phyloP scores from a whole-genome alignment of 2,888 invertebrate genomes.

The Chloroclysta siterata region DNA sequence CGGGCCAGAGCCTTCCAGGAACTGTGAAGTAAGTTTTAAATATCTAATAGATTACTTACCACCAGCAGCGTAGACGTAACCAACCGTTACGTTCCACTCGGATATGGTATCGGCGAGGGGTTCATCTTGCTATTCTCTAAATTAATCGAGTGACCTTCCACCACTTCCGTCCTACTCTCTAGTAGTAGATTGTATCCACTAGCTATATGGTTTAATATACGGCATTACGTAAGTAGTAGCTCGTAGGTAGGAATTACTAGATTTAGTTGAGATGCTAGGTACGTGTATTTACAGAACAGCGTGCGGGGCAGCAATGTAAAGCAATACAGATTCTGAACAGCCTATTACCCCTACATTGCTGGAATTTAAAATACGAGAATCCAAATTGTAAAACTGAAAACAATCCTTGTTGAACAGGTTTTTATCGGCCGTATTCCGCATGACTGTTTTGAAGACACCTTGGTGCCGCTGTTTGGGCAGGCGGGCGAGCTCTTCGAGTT shows the following conservation, averaged over 20 bases:
- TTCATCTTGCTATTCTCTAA: no score
- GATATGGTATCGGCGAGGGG: neutral
- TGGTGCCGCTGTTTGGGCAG: constrained; percentile 85
- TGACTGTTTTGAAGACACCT: constrained; percentile 87
- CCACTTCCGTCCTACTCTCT: no score
- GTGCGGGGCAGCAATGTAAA: no score
- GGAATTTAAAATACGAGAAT: neutral
- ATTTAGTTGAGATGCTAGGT: no score
- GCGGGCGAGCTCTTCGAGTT: constrained; percentile 89
- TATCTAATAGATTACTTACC: neutral
- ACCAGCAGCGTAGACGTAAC: neutral
- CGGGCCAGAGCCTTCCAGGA: constrained; percentile 83
- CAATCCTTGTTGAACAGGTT: constrained; percentile 54
- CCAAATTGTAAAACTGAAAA: neutral
- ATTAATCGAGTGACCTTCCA: no score
- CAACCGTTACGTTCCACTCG: neutral
- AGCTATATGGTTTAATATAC: no score
- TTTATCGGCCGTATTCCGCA: constrained; percentile 88
- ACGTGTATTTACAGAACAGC: no score
- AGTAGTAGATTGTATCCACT: no score
- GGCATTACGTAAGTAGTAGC: no score
- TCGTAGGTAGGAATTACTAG: no score
- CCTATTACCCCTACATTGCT: no score
- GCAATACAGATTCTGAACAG: no score
- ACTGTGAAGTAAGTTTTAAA: constrained; percentile 83